Conservation (phyloP, 2,113 vertebrate genomes). For the Nesoenas mayeri region DNA sequence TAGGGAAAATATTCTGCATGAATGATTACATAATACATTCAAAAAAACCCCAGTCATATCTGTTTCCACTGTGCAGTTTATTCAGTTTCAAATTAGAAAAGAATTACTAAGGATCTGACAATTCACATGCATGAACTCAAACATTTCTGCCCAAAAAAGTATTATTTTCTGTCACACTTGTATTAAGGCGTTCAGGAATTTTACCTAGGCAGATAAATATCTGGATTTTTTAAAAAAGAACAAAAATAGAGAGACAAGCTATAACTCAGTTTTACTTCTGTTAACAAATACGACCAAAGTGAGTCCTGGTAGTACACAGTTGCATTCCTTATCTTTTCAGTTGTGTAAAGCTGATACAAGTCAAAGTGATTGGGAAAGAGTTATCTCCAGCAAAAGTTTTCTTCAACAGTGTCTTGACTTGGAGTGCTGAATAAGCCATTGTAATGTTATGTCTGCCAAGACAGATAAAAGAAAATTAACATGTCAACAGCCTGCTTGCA, state of each 20-base stretch:
- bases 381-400: constrained; percentile 28
- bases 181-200: constrained; percentile 46
- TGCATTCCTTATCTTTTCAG: constrained; percentile 39
- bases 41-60: background rate
- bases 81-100: constrained; percentile 57
- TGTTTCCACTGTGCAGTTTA: constrained; percentile 54
- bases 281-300: constrained; percentile 45
- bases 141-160: background rate
- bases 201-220: constrained; percentile 35
- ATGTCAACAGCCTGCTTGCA: background rate
- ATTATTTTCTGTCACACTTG: constrained; percentile 1
- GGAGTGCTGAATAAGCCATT: constrained; percentile 90
- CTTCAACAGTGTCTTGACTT: constrained; percentile 79
- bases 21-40: background rate
- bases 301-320: constrained; percentile 23
- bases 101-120: constrained; percentile 28
- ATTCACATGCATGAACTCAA: constrained; percentile 59
- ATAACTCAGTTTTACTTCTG: constrained; percentile 40
- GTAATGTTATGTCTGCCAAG: constrained; percentile 78
- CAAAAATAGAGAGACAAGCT: constrained; percentile 14
- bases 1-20: background rate
- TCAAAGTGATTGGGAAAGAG: constrained; percentile 30
- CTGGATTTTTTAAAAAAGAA: background rate
- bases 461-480: constrained; percentile 27
- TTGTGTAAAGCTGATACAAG: constrained; percentile 23